phyloP scores from a whole-genome alignment of 2,113 vertebrate species.

The Tonatia bakeri region DNA sequence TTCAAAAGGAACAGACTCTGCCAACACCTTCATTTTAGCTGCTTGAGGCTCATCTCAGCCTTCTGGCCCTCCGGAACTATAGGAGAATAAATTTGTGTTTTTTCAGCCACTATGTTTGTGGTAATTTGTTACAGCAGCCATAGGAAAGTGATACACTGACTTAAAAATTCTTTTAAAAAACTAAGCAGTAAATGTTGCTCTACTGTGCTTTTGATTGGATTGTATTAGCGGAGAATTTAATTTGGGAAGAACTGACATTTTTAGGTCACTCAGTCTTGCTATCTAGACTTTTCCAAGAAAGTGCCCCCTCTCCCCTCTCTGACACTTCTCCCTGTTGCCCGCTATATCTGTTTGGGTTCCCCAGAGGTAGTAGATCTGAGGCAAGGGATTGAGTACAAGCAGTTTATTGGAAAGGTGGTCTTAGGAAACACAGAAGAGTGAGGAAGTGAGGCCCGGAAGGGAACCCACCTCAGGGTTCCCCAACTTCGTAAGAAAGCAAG shows the following conservation, averaged over 20 bases:
- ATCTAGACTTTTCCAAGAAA: neutral
- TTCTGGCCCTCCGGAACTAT: neutral
- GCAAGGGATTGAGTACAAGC: neutral
- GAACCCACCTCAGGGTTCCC: neutral
- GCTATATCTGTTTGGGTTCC: neutral
- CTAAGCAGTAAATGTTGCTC: neutral
- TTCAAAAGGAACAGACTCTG: neutral
- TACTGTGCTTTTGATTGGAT: neutral
- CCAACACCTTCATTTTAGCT: neutral
- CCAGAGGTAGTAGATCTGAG: neutral
- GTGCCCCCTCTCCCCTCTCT: neutral
- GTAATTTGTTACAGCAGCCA: neutral
- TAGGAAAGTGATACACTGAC: neutral
- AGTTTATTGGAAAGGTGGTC: neutral
- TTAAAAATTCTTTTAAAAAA: neutral
- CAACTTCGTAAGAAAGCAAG: neutral
- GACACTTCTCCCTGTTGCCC: neutral
- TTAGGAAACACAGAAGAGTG: neutral
- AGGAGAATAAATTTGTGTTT: neutral
- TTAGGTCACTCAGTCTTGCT: neutral
- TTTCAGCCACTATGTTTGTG: neutral
- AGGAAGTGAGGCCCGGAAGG: neutral
- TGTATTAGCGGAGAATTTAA: neutral
- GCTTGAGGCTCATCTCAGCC: neutral
- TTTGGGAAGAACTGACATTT: neutral